Percentiles rank a stretch among this genome's conserved stretches.
Conservation (phyloP, 2,797 vertebrate species). For the Lepidocolaptes lacrymiger region DNA sequence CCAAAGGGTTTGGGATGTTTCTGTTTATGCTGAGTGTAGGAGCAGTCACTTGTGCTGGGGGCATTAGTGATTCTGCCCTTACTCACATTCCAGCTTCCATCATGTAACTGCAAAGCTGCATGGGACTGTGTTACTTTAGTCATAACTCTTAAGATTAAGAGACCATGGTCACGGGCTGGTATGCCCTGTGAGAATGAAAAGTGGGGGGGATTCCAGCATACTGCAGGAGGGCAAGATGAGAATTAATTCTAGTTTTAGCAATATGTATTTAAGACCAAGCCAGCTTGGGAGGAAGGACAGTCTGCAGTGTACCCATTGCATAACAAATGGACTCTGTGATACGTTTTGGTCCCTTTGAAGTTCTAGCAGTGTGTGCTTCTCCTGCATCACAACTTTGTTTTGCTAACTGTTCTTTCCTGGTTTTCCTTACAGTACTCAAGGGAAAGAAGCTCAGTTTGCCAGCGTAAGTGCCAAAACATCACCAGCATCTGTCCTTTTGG, state of each 20-base stretch:
- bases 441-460: conserved; percentile 99
- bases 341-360: not conserved
- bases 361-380: not conserved
- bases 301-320: not conserved
- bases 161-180: rapidly evolving
- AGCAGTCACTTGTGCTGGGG: not conserved
- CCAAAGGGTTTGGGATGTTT: not conserved
- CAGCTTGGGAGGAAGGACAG: not conserved
- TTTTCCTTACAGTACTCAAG: conserved; percentile 87
- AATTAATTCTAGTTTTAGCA: not conserved
- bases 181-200: not conserved
- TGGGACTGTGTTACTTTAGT: not conserved
- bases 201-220: not conserved
- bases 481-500: conserved; percentile 82
- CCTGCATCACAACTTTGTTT: not conserved
- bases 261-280: not conserved
- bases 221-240: not conserved
- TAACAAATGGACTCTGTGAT: not conserved
- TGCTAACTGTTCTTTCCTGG: conserved; percentile 56
- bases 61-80: not conserved
- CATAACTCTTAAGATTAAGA: not conserved
- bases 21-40: not conserved
- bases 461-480: conserved; percentile 91
- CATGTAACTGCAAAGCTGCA: not conserved
- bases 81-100: not conserved